Evolutionary conservation across 2,797 vertebrate genomes (phyloP).

Genomic region (Hippocampus kuda): DNA sequence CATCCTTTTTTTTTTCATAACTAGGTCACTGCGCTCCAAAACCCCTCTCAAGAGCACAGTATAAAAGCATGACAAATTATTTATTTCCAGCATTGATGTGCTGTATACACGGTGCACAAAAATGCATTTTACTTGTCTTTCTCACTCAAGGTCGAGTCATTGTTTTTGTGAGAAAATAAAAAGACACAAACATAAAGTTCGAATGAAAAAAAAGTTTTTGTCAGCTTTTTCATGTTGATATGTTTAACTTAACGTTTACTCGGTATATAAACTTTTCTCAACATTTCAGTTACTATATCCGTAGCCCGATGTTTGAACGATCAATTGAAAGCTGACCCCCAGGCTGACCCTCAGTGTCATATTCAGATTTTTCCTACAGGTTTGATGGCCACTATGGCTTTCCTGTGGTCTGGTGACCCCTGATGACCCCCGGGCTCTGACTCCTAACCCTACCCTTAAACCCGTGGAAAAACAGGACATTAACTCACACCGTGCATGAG

Average conservation of each 20-base stretch:
- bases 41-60: conserved; percentile 5
- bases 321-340: not conserved
- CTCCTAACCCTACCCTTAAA: conserved; percentile 34
- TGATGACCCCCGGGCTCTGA: conserved; percentile 49
- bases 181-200: not conserved
- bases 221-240: not conserved
- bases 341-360: conserved; percentile 10
- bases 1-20: conserved; percentile 7
- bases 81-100: not conserved
- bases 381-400: conserved; percentile 38
- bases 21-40: conserved; percentile 13
- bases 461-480: conserved; percentile 36
- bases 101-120: not conserved
- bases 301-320: not conserved
- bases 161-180: not conserved
- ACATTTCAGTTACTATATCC: not conserved
- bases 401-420: conserved; percentile 36
- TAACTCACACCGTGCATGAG: conserved; percentile 37
- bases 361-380: conserved; percentile 33
- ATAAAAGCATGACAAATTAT: conserved; percentile 10
- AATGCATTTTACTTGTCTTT: not conserved
- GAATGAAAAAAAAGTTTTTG: not conserved
- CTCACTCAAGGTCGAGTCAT: not conserved
- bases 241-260: not conserved
- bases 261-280: not conserved